These are phyloP conservation scores for Zaprionus ghesquierei DNA, from an alignment of 1,140 invertebrate species.

Conservation along the genomic window DNA sequence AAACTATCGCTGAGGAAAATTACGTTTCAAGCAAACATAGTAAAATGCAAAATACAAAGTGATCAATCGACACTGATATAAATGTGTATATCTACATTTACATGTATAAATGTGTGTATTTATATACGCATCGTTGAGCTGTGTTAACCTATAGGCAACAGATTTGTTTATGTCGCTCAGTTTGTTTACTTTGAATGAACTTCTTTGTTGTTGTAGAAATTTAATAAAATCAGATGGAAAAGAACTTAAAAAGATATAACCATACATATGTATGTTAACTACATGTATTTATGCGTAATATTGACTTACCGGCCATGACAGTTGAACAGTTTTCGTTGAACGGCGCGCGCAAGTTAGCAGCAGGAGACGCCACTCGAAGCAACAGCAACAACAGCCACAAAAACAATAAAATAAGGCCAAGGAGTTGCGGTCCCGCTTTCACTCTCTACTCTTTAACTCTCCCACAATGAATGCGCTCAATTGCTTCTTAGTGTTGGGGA, in stretches of 20 bases:
- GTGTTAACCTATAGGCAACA: constrained; percentile 53
- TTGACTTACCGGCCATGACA: constrained; percentile 83
- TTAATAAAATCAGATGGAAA: constrained; percentile 32
- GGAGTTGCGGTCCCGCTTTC: constrained; percentile 56
- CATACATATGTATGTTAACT: background rate
- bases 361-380: constrained; percentile 33
- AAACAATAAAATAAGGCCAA: constrained; percentile 57
- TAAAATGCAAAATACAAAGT: background rate
- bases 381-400: constrained; percentile 48
- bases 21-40: background rate
- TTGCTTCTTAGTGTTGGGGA: constrained; percentile 17
- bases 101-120: background rate
- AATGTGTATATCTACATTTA: background rate
- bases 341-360: constrained; percentile 48
- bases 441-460: constrained; percentile 9
- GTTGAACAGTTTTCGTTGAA: constrained; percentile 81
- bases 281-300: constrained; percentile 13
- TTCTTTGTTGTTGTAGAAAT: constrained; percentile 50
- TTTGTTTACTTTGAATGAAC: constrained; percentile 58
- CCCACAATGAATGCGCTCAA: constrained; percentile 17
- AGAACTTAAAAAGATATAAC: background rate
- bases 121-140: background rate
- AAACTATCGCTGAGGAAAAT: background rate
- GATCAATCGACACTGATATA: background rate
- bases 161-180: constrained; percentile 43